Conservation (phyloP, 1,140 invertebrate genomes). For the Asobara japonica region DNA sequence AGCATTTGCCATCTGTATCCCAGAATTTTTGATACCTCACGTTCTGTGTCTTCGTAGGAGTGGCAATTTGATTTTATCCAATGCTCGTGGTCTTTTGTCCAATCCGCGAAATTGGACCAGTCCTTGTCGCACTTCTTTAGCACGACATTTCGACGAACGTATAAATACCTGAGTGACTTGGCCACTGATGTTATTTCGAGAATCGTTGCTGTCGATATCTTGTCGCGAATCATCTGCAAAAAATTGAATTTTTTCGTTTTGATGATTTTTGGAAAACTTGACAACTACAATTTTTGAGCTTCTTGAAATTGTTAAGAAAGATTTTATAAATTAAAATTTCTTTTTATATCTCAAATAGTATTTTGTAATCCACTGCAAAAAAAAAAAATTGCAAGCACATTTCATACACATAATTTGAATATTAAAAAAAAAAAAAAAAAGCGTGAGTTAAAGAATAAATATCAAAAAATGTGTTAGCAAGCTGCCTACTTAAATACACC, state of each 20-base stretch:
- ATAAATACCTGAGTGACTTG: slow-evolving; percentile 72
- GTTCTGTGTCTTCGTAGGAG: slow-evolving; percentile 74
- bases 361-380: too few relatives aligned
- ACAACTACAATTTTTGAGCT: too few relatives aligned
- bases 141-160: slow-evolving; percentile 78
- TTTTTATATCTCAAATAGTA: too few relatives aligned
- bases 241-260: slow-evolving; percentile 14
- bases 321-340: too few relatives aligned
- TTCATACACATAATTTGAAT: too few relatives aligned
- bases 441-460: too few relatives aligned
- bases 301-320: not conserved
- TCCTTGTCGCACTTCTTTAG: slow-evolving; percentile 73
- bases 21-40: slow-evolving; percentile 76
- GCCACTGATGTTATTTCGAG: slow-evolving; percentile 77
- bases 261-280: too few relatives aligned
- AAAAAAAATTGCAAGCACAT: too few relatives aligned
- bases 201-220: slow-evolving; percentile 82
- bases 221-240: slow-evolving; percentile 76
- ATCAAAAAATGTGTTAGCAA: too few relatives aligned
- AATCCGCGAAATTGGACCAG: slow-evolving; percentile 74
- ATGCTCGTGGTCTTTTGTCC: slow-evolving; percentile 74
- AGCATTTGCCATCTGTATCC: slow-evolving; percentile 78
- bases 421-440: too few relatives aligned
- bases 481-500: too few relatives aligned
- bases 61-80: slow-evolving; percentile 73